These are phyloP conservation scores for Leuciscus waleckii DNA, from an alignment of 2,797 vertebrate species.

Conservation along the genomic window DNA sequence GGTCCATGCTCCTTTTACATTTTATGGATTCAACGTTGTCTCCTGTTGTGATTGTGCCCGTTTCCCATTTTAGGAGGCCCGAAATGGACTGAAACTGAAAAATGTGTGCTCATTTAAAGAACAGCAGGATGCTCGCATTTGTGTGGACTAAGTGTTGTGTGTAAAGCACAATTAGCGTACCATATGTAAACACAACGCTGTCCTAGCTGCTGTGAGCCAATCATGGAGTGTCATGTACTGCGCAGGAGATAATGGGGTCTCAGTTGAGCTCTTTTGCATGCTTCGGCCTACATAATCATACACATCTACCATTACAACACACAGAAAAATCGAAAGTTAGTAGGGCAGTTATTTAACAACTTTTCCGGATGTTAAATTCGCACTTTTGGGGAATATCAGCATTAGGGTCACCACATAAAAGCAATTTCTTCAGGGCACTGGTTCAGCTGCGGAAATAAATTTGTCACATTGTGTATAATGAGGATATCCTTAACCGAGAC, in stretches of 20 bases:
- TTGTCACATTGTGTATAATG: constrained; percentile 27
- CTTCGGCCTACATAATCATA: constrained; percentile 13
- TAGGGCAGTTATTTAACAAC: constrained; percentile 13
- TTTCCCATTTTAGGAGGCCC: background rate
- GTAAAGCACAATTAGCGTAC: constrained; percentile 39
- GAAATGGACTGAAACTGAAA: background rate
- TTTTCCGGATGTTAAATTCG: background rate
- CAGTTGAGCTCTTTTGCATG: constrained; percentile 26
- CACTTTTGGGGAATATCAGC: constrained; percentile 16
- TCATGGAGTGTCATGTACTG: constrained; percentile 30
- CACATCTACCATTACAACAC: constrained; percentile 6
- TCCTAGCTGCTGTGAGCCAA: constrained; percentile 33
- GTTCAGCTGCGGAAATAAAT: constrained; percentile 29
- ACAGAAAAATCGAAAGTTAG: constrained; percentile 10
- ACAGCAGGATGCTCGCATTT: background rate
- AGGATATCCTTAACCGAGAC: constrained; percentile 29
- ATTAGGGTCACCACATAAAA: constrained; percentile 33
- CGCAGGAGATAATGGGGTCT: constrained; percentile 46
- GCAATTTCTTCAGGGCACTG: constrained; percentile 40
- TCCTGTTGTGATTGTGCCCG: background rate
- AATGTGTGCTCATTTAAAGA: background rate
- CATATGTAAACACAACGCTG: constrained; percentile 46
- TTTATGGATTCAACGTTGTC: constrained; percentile 11
- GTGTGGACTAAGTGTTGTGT: constrained; percentile 7
- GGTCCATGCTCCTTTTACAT: background rate